Base-by-base conservation (phyloP, 2,113 vertebrate species). In the Amblyornis subalaris region DNA sequence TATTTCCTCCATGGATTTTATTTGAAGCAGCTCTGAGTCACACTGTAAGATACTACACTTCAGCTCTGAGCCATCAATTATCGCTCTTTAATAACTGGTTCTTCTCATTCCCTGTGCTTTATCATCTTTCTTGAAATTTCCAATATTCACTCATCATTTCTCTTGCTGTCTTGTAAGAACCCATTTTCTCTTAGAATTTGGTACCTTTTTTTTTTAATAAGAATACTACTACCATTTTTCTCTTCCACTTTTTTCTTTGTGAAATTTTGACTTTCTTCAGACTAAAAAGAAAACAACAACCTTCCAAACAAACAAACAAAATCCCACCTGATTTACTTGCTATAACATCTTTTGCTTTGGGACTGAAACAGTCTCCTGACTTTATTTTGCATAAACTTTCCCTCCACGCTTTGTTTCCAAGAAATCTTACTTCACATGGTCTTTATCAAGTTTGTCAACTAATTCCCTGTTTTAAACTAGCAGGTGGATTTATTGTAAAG, bases 41-140 rank as follows among this genome's bases (percentile, higher is more conserved):
- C 61, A 78, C n/a, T 75, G 33, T 35, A 42, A 80, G 26, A 55
- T 44, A 48, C 9, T 61, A 36, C 9, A 18, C 75, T 94, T 78
- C 84, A 85, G 61, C 20, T 87, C 53, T 55, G 48, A 81, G 55
- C 3, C 38, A 71, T 72, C 44, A 84, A 51, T 95, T 94, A 94
- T 64, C 84, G 81, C 69, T 74, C 70, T 48, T 84, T 64, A 84
- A 87, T 87, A 87, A 87, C 35, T 55, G 11, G 0, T 4, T 85
- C 77, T 78, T 42, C 48, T 75, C 17, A 72, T 85, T 85, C 75
- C 7, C 14, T 58, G 4, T 76, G 4, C 38, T 80, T 66, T 84
- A 42, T 47, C 25, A 80, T 51, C 35, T 86, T 73, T 42, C 60
- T 86, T 89, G 72, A 84, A 76, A 60, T 71, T 76, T 95, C 35